Conservation (phyloP, 2,888 invertebrate genomes). For the Sarcophaga carnaria region DNA sequence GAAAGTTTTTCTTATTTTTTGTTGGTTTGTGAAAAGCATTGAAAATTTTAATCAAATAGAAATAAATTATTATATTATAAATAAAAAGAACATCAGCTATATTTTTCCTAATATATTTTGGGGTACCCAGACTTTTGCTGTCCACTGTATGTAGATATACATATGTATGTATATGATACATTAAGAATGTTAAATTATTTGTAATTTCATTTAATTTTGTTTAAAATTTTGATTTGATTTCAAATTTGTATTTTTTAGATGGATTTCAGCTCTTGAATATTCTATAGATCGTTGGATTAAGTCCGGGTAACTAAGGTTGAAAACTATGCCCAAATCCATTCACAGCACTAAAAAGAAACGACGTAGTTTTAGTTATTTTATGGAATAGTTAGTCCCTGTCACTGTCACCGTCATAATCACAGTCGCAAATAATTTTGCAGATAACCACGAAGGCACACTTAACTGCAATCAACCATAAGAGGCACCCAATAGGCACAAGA, state of each 20-base stretch:
- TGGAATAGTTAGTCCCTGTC: conserved; percentile 73
- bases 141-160: too few species aligned
- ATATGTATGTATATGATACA: too few species aligned
- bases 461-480: not conserved
- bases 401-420: not conserved
- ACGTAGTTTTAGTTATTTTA: conserved; percentile 79
- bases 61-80: too few species aligned
- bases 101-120: too few species aligned
- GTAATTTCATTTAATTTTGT: too few species aligned
- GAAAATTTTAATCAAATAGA: too few species aligned
- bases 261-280: conserved; percentile 96
- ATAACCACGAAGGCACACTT: not conserved
- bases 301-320: conserved; percentile 83
- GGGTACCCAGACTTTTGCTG: too few species aligned
- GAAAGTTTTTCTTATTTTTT: too few species aligned
- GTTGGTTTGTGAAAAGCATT: too few species aligned
- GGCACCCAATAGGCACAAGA: not conserved
- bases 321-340: conserved; percentile 76
- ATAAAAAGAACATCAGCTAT: too few species aligned
- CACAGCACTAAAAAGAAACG: conserved; percentile 77
- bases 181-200: too few species aligned
- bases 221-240: not conserved
- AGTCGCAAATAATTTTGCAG: too few species aligned
- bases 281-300: conserved; percentile 97
- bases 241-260: conserved; percentile 83